Conservation (phyloP, 2,113 vertebrate genomes). For the Chamaea fasciata region DNA sequence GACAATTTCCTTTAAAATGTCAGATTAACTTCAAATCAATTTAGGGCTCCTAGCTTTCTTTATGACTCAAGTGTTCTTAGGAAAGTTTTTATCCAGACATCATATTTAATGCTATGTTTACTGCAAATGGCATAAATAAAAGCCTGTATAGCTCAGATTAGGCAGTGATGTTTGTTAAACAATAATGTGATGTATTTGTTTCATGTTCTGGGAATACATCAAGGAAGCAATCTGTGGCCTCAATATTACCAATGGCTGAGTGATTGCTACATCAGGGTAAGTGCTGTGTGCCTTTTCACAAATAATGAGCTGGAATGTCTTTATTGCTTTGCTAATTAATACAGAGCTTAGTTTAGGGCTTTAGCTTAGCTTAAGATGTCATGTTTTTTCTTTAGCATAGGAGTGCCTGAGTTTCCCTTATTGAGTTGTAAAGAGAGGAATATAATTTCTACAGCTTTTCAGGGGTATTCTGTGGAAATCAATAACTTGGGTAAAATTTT, state of each 20-base stretch:
- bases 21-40: conserved; percentile 58
- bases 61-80: conserved; percentile 8
- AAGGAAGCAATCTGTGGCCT: conserved; percentile 16
- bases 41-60: neutral
- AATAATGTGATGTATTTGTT: conserved; percentile 20
- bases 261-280: neutral
- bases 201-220: conserved; percentile 5
- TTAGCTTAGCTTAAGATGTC: neutral
- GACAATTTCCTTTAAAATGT: conserved; percentile 59
- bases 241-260: neutral
- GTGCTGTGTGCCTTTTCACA: conserved; percentile 17
- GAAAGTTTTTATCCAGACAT: conserved; percentile 10
- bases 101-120: conserved; percentile 31
- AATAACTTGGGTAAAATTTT: neutral
- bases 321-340: conserved; percentile 54
- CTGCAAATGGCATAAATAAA: conserved; percentile 12
- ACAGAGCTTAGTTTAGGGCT: conserved; percentile 11
- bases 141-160: neutral
- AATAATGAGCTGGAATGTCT: conserved; percentile 27
- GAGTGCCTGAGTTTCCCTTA: neutral
- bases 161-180: conserved; percentile 16
- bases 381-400: neutral
- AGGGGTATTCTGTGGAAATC: neutral
- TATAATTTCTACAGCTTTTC: neutral
- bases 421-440: neutral